These are phyloP conservation scores for Amphipoea lucens DNA, from an alignment of 2,888 invertebrate species.

Conservation along the genomic window DNA sequence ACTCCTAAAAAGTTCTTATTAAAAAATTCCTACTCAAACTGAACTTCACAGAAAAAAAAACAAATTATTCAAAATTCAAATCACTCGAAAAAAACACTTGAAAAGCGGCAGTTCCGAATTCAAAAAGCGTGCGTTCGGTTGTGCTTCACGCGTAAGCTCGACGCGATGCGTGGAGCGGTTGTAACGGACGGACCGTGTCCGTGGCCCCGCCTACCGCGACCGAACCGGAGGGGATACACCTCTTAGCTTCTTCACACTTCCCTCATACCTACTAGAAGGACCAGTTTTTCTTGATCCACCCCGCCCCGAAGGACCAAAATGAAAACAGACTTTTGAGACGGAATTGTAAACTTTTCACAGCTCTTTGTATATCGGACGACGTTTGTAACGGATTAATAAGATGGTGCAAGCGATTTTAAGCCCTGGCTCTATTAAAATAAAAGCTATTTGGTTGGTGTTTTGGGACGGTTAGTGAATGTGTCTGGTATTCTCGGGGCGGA, in stretches of 20 bases:
- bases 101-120: conserved; percentile 72
- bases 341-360: conserved; percentile 61
- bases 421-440: conserved; percentile 60
- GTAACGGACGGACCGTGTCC: conserved; percentile 81
- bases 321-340: conserved; percentile 39
- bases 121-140: conserved; percentile 78
- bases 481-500: conserved; percentile 85
- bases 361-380: conserved; percentile 72
- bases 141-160: conserved; percentile 83
- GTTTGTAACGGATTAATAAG: conserved; percentile 69
- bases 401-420: conserved; percentile 63
- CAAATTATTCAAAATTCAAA: conserved; percentile 51
- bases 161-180: conserved; percentile 83
- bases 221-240: conserved; percentile 87
- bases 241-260: conserved; percentile 89
- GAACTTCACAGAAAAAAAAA: conserved; percentile 46
- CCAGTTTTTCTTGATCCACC: conserved; percentile 75
- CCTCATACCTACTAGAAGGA: conserved; percentile 86
- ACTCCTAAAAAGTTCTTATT: conserved; percentile 56
- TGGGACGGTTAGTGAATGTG: conserved; percentile 68
- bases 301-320: conserved; percentile 67
- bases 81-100: conserved; percentile 67
- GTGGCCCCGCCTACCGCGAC: conserved; percentile 83
- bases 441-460: conserved; percentile 33
- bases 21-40: conserved; percentile 43